Percentiles rank a stretch among this genome's conserved stretches.
Conservation (phyloP, 2,113 vertebrate species). For the Strix aluco region DNA sequence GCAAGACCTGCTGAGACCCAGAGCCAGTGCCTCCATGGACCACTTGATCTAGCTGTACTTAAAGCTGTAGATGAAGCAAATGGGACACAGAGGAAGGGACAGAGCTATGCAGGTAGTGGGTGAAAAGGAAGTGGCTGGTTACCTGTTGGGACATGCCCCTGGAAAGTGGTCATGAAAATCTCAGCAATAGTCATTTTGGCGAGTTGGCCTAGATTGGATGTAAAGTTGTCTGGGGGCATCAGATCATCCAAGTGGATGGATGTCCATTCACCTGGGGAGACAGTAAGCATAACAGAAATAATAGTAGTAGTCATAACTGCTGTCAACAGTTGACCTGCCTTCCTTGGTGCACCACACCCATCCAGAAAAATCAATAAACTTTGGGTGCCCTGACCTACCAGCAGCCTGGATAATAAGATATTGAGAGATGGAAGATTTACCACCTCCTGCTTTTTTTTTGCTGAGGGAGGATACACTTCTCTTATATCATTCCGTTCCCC, state of each 20-base stretch:
- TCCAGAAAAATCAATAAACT: not conserved
- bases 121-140: not conserved
- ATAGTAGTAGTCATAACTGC: not conserved
- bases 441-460: not conserved
- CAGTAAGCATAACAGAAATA: not conserved
- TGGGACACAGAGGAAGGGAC: not conserved
- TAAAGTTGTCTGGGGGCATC: constrained; percentile 4
- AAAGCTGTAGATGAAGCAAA: not conserved
- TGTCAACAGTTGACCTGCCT: not conserved
- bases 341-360: not conserved
- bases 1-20: not conserved
- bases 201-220: not conserved
- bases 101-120: not conserved
- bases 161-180: not conserved
- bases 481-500: not conserved
- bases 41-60: not conserved
- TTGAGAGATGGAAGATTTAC: not conserved
- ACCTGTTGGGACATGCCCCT: not conserved
- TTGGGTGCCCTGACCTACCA: not conserved
- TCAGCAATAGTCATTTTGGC: constrained; percentile 15
- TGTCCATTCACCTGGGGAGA: constrained; percentile 31
- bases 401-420: not conserved
- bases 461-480: not conserved
- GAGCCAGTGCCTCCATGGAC: not conserved
- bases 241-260: constrained; percentile 45